These are phyloP conservation scores for Lipotes vexillifer DNA, from an alignment of 2,113 vertebrate species.

Conservation along the genomic window DNA sequence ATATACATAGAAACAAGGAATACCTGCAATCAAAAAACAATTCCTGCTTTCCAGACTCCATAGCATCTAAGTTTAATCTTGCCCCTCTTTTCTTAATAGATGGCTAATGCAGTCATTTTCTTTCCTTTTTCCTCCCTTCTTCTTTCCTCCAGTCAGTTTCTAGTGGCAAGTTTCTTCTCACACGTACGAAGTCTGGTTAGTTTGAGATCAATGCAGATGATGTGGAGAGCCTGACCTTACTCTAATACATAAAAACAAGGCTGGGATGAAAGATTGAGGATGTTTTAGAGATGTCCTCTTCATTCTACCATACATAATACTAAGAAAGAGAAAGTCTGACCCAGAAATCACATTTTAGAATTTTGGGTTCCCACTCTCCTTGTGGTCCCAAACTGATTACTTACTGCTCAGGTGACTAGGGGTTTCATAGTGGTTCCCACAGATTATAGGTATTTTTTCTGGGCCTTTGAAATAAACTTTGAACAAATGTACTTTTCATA, in stretches of 20 bases:
- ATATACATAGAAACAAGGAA: background rate
- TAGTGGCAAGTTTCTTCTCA: background rate
- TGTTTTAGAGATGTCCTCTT: background rate
- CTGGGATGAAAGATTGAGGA: background rate
- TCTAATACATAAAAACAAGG: background rate
- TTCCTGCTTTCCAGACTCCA: background rate
- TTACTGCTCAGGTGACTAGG: background rate
- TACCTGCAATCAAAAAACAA: background rate
- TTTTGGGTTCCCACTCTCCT: background rate
- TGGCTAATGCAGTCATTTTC: background rate
- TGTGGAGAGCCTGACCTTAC: accelerated
- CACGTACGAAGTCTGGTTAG: background rate
- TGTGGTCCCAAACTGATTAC: background rate
- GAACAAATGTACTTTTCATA: background rate
- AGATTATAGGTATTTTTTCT: background rate
- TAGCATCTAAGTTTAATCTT: background rate
- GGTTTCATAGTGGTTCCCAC: background rate
- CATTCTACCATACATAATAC: background rate
- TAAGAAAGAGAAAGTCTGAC: background rate
- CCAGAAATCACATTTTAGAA: background rate
- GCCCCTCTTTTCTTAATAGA: background rate
- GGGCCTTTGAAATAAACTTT: background rate
- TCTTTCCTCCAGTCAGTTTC: background rate
- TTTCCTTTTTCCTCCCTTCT: background rate
- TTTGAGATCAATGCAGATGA: background rate